phyloP scores from a whole-genome alignment of 2,888 invertebrate genomes.

The Sclerodermus sp. region DNA sequence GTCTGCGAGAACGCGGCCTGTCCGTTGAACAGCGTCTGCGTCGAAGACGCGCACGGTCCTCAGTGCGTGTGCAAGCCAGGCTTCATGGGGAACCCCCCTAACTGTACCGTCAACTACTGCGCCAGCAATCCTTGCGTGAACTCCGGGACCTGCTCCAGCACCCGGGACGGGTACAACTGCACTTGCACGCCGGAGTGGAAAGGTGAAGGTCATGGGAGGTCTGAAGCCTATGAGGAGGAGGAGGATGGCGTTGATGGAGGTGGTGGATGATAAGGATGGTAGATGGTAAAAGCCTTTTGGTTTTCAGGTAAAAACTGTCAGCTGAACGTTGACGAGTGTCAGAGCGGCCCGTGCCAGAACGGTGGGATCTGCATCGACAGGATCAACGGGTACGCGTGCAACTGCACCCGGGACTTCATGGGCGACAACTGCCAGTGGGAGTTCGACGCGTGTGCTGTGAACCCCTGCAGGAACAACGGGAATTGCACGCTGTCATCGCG shows the following conservation, averaged over 20 bases:
- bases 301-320: slow-evolving; percentile 62
- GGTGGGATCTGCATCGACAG: slow-evolving; percentile 62
- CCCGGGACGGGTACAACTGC: slow-evolving; percentile 67
- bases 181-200: slow-evolving; percentile 71
- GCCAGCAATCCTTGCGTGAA: slow-evolving; percentile 73
- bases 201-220: too few species aligned
- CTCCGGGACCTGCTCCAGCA: slow-evolving; percentile 70
- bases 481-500: slow-evolving; percentile 58
- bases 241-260: too few species aligned
- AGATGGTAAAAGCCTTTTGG: too few species aligned
- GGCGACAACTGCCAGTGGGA: slow-evolving; percentile 64
- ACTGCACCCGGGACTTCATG: slow-evolving; percentile 64
- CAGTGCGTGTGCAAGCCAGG: slow-evolving; percentile 70
- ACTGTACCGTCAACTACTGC: slow-evolving; percentile 64
- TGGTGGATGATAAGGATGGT: too few species aligned
- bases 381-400: slow-evolving; percentile 61
- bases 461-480: slow-evolving; percentile 68
- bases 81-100: slow-evolving; percentile 55
- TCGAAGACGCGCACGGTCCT: slow-evolving; percentile 59
- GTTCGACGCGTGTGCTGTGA: slow-evolving; percentile 62
- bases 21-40: slow-evolving; percentile 70
- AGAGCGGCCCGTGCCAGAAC: slow-evolving; percentile 61
- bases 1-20: slow-evolving; percentile 63
- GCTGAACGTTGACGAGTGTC: slow-evolving; percentile 60
- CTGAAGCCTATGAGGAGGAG: slow-evolving; percentile 10